Conservation (phyloP, 2,113 vertebrate species). For the Boulengeromyrus knoepffleri region DNA sequence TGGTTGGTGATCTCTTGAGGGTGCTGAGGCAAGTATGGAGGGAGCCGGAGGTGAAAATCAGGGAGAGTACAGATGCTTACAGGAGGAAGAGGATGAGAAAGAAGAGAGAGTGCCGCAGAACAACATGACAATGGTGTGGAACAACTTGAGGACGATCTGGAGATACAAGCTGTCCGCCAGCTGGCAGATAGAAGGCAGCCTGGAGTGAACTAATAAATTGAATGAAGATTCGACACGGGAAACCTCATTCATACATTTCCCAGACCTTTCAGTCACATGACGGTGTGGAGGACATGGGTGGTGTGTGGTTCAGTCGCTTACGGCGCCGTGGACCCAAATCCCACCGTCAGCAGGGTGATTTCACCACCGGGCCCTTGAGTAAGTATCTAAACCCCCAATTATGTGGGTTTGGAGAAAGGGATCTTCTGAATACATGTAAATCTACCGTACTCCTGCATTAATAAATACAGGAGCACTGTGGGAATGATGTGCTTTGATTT, state of each 20-base stretch:
- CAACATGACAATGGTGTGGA: background rate
- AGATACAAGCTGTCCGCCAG: background rate
- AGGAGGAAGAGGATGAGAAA: background rate
- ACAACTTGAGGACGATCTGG: background rate
- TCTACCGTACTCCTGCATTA: background rate
- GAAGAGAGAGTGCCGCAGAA: background rate
- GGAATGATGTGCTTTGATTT: constrained; percentile 15
- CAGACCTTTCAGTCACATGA: background rate
- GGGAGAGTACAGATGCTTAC: background rate
- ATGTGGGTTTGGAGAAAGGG: background rate
- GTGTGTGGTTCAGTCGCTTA: background rate
- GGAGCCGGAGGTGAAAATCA: background rate
- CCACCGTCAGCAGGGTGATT: background rate
- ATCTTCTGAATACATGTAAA: background rate
- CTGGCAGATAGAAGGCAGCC: background rate
- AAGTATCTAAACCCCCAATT: background rate
- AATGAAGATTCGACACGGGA: background rate
- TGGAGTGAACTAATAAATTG: background rate
- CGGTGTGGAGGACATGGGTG: background rate
- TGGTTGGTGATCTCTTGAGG: background rate
- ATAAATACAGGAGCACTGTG: background rate
- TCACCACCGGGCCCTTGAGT: background rate
- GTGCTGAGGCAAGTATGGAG: background rate
- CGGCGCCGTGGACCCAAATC: background rate
- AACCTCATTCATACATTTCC: background rate